Base-by-base conservation (phyloP, 2,113 vertebrate species). In the Miniopterus natalensis region DNA sequence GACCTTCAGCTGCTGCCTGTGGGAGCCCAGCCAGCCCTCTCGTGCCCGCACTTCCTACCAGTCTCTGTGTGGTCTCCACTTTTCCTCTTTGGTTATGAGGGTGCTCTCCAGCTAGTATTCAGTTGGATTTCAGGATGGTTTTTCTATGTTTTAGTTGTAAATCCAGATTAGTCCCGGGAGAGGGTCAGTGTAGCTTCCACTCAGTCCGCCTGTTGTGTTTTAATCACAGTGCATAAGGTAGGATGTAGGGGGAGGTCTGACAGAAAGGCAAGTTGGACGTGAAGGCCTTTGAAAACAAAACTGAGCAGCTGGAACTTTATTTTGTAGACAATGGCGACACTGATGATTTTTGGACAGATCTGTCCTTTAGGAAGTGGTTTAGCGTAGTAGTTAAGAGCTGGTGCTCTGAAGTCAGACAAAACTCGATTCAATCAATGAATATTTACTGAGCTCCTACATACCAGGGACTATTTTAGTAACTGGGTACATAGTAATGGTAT, bases 321-420 rank as follows among this genome's bases (percentile, higher is more conserved):
- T 95, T 68, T 49, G 51, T 80, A 80, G 51, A 75, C 11, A 80
- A 47, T 15, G 21, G 27, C 0, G 4, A 70, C 53, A 92, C 4
- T 59, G 74, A 87, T 14, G 7, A 29, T 85, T 86, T 94, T 78
- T 61, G 27, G 75, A 73, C 17, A 36, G 61, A 84, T n/a, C 13
- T 79, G 29, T 70, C 27, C 2, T 80, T 86, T 78, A 92, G 18
- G 47, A 78, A 20, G 9, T 77, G 42, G 23, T 63, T 94, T 85
- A 73, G 68, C 51, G 74, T n/a, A 74, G 13, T 90, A 21, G 86
- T 87, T 91, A 87, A 84, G 70, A 93, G 49, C 49, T 55, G 36
- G 42, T 66, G 18, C 21, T 71, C 31, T 68, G 68, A 85, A 63
- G 20, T 92, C 25, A 83, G 51, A 63, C 5, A 77, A 59, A 94